Conservation (phyloP, 2,888 invertebrate genomes). For the Parthenolecanium corni region DNA sequence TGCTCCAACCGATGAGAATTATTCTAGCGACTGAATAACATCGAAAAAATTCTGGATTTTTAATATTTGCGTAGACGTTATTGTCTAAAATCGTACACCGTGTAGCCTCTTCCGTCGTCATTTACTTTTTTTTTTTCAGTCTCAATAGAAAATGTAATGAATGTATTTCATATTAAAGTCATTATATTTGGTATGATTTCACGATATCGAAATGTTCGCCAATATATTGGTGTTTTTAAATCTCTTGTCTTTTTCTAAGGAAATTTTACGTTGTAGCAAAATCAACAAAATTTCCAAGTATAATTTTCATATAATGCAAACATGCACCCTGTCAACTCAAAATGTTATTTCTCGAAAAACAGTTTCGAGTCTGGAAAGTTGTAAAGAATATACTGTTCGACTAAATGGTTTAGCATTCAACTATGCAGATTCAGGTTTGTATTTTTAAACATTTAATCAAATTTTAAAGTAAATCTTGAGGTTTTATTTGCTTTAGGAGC, state of each 20-base stretch:
- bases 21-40: not conserved
- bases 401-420: constrained; percentile 10
- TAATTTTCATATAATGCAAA: constrained; percentile 17
- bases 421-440: constrained; percentile 10
- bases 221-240: no score
- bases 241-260: not conserved
- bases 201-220: no score
- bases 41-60: not conserved
- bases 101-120: no score
- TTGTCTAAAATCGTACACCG: not conserved
- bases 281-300: constrained; percentile 4
- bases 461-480: not conserved
- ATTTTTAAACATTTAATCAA: no score
- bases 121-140: no score
- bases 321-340: constrained; percentile 5
- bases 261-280: not conserved
- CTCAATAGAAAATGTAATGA: no score
- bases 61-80: not conserved
- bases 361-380: not conserved
- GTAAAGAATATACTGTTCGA: not conserved
- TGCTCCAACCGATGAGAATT: not conserved
- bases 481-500: not conserved
- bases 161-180: no score
- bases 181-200: no score
- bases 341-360: constrained; percentile 1